Conservation (phyloP, 2,888 invertebrate species). For the Heliconius hortense region DNA sequence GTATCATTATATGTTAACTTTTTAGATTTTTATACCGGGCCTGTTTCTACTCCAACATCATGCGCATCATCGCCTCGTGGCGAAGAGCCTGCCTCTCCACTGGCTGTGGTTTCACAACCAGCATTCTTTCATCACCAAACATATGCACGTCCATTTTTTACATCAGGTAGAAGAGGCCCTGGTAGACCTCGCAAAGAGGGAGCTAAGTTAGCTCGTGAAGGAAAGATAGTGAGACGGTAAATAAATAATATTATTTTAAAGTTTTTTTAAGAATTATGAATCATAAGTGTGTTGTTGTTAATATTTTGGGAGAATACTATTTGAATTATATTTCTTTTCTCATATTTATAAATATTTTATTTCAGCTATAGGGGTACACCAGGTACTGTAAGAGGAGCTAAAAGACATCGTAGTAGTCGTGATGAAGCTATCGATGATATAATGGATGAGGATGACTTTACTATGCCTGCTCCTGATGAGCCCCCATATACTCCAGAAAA, state of each 20-base stretch:
- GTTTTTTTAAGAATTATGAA: no score
- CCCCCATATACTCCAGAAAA: conserved; percentile 91
- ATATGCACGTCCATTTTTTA: conserved; percentile 74
- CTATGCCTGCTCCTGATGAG: conserved; percentile 87
- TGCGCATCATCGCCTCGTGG: conserved; percentile 84
- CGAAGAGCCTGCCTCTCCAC: conserved; percentile 84
- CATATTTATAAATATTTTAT: neutral
- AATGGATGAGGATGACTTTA: conserved; percentile 80
- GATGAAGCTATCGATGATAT: conserved; percentile 77
- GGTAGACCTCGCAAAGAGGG: conserved; percentile 91
- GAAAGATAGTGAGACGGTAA: conserved; percentile 78
- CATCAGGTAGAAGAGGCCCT: conserved; percentile 86
- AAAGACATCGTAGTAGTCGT: conserved; percentile 74
- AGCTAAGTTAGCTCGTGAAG: conserved; percentile 75
- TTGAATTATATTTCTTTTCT: neutral
- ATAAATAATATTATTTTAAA: conserved; percentile 17
- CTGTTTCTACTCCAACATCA: conserved; percentile 85
- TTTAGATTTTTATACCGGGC: conserved; percentile 81
- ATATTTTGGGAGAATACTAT: neutral
- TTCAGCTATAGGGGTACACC: conserved; percentile 69
- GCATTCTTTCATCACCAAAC: conserved; percentile 74
- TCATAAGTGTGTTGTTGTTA: neutral
- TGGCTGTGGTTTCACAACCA: conserved; percentile 67
- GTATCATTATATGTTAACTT: neutral
- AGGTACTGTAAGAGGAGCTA: conserved; percentile 77